Evolutionary conservation across 2,797 vertebrate genomes (phyloP).

Genomic region (Micromesistius poutassou): DNA sequence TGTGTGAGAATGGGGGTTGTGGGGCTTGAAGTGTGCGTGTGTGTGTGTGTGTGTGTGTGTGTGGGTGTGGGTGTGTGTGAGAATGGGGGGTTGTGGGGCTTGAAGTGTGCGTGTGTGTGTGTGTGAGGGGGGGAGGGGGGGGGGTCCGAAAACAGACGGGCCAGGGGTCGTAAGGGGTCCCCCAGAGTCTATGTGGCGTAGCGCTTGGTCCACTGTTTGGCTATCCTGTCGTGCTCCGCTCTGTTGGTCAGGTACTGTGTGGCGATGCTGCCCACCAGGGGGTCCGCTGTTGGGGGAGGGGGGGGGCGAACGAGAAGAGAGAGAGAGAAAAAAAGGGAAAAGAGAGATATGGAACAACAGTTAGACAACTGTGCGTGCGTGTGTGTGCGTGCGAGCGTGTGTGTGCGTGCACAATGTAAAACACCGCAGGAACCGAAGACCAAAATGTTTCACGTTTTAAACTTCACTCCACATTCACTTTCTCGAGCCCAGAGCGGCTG

Average conservation of each 20-base stretch:
- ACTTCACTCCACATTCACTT: background rate
- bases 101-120: background rate
- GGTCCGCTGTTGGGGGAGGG: slow-evolving; percentile 73
- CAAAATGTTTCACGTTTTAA: background rate
- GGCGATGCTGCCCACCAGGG: slow-evolving; percentile 87
- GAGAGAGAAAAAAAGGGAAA: background rate
- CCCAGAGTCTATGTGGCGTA: slow-evolving; percentile 86
- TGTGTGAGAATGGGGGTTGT: too few species aligned
- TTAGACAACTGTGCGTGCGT: background rate
- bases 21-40: slow-evolving; percentile 4
- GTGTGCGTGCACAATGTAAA: background rate
- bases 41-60: slow-evolving; percentile 1
- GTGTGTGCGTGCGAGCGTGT: background rate
- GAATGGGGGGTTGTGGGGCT: background rate
- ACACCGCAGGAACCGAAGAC: background rate
- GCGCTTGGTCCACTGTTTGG: slow-evolving; percentile 96
- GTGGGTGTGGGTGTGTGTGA: background rate
- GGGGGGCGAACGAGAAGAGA: background rate
- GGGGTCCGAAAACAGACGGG: slow-evolving; percentile 72
- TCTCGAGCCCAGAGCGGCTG: background rate
- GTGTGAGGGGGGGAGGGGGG: background rate
- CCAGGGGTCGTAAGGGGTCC: slow-evolving; percentile 83
- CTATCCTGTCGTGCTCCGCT: slow-evolving; percentile 95
- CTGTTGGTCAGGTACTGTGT: slow-evolving; percentile 89
- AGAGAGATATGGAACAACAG: background rate